A percentile compares a stretch with the other conserved stretches of the same genome.
phyloP scores from a whole-genome alignment of 1,140 invertebrate genomes.

The Lepidurus arcticus region DNA sequence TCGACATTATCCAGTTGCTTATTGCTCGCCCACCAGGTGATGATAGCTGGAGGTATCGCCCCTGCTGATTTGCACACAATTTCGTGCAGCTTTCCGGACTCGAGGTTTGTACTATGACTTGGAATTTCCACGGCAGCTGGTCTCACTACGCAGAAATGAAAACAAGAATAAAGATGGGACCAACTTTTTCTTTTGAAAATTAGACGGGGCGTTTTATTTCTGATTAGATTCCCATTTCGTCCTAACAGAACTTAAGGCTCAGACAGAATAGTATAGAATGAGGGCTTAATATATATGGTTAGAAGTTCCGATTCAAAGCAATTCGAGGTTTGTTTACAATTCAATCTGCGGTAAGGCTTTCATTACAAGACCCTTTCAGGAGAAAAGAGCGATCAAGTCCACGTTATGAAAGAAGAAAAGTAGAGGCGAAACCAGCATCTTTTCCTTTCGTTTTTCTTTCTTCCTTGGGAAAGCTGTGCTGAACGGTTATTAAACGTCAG shows the following conservation, averaged over 20 bases:
- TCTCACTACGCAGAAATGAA: constrained; percentile 57
- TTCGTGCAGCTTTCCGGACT: constrained; percentile 68
- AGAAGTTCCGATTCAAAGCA: too few relatives aligned
- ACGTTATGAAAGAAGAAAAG: background rate
- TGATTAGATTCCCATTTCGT: too few relatives aligned
- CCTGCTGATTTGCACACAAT: constrained; percentile 74
- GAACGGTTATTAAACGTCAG: constrained; percentile 19
- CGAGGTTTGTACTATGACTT: constrained; percentile 52
- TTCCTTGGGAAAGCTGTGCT: background rate
- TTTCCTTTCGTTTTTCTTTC: too few relatives aligned
- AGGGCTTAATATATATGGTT: too few relatives aligned
- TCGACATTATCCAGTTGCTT: constrained; percentile 47
- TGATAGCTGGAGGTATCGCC: constrained; percentile 72
- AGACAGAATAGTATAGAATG: too few relatives aligned
- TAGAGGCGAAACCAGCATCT: background rate
- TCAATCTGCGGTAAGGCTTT: background rate
- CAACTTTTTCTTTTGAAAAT: constrained; percentile 1
- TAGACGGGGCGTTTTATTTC: too few relatives aligned
- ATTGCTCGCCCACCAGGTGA: constrained; percentile 82
- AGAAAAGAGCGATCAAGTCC: background rate
- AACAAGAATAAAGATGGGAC: constrained; percentile 25
- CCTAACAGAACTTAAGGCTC: too few relatives aligned
- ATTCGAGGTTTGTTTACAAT: background rate
- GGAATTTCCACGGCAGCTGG: constrained; percentile 67
- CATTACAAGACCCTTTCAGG: background rate